Conservation (phyloP, 92 coral and sea anemone species). For the Zoanthus solanderi region DNA sequence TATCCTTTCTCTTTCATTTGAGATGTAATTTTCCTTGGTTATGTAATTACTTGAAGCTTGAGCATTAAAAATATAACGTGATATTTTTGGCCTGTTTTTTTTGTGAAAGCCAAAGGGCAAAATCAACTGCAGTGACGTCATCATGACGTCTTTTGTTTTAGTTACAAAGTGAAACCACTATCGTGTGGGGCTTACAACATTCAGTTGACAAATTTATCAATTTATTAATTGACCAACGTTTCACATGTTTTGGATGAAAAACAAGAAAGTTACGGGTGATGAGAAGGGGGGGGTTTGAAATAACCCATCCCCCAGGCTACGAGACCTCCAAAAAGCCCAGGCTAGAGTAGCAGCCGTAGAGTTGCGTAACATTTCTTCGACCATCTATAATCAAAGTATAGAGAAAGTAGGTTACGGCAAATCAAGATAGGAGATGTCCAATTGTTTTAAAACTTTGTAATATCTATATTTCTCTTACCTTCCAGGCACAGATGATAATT, state of each 20-base stretch:
- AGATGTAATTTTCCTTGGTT: too few relatives aligned
- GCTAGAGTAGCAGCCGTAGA: background rate
- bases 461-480: background rate
- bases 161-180: background rate
- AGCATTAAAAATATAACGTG: too few relatives aligned
- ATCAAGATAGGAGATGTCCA: background rate
- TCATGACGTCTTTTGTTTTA: background rate
- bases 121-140: background rate
- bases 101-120: too few relatives aligned
- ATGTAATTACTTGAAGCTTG: too few relatives aligned
- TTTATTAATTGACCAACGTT: background rate
- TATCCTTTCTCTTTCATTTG: too few relatives aligned
- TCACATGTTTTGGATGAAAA: background rate
- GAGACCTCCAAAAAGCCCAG: background rate
- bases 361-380: background rate
- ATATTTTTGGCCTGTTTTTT: too few relatives aligned
- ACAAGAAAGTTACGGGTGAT: background rate
- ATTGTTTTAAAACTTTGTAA: background rate
- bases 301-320: background rate
- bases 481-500: constrained; percentile 35
- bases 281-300: background rate
- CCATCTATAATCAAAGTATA: background rate
- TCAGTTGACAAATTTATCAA: background rate
- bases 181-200: constrained; percentile 6
- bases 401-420: background rate